A percentile compares a stretch with the other conserved stretches of the same genome.
phyloP scores from a whole-genome alignment of 2,888 invertebrate genomes.

The Ophioninae sp. region DNA sequence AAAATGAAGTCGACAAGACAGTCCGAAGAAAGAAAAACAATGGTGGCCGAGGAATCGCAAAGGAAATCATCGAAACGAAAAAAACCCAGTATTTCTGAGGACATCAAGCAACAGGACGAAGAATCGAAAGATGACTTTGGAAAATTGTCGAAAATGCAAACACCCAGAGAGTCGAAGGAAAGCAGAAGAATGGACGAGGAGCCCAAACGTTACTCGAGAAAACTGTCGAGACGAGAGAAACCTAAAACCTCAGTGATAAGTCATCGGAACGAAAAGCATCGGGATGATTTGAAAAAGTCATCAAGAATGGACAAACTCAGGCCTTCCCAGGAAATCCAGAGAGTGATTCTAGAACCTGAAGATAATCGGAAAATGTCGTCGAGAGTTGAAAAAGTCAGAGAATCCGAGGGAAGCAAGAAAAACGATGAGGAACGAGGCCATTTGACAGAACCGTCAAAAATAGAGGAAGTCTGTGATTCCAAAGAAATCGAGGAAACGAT shows the following conservation, averaged over 20 bases:
- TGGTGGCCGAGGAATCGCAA: neutral
- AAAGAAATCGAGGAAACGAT: conserved; percentile 24
- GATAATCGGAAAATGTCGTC: too few species aligned
- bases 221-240: neutral
- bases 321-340: neutral
- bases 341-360: too few species aligned
- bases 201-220: neutral
- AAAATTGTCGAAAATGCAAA: neutral
- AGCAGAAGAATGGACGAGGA: neutral
- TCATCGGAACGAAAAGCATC: neutral
- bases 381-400: too few species aligned
- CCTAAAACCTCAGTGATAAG: neutral
- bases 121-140: neutral
- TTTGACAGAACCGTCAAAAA: neutral
- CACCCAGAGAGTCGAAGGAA: neutral
- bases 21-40: neutral
- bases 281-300: conserved; percentile 8
- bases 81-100: neutral
- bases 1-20: neutral
- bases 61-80: neutral
- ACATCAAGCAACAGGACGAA: neutral
- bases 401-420: conserved; percentile 18
- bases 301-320: neutral
- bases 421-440: neutral
- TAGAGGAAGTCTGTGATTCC: neutral